Conservation (phyloP, 2,113 vertebrate species). For the Brienomyrus longianalis region DNA sequence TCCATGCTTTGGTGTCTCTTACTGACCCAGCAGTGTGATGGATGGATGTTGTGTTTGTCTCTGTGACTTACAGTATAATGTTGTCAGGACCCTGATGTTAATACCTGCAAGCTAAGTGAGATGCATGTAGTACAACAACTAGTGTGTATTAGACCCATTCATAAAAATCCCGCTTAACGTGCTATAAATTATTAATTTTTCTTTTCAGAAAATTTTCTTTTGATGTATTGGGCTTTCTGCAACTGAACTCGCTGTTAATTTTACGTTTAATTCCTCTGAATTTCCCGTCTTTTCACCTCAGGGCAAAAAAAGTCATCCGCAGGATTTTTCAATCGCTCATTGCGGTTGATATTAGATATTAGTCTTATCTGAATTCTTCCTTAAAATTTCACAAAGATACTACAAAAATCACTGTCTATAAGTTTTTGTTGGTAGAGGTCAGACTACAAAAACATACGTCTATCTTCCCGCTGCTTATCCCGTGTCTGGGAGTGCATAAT, state of each 20-base stretch:
- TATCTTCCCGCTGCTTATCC: not conserved
- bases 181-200: not conserved
- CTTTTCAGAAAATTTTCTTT: not conserved
- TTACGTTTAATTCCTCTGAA: constrained; percentile 16
- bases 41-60: not conserved
- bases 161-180: not conserved
- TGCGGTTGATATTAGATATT: not conserved
- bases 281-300: constrained; percentile 8
- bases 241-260: constrained; percentile 6
- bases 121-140: not conserved
- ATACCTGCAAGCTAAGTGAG: not conserved
- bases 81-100: not conserved
- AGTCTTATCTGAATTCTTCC: not conserved
- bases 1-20: not conserved
- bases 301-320: not conserved
- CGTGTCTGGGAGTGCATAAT: not conserved
- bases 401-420: not conserved
- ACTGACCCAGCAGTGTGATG: not conserved
- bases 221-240: not conserved
- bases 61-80: not conserved
- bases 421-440: not conserved
- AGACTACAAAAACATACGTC: not conserved
- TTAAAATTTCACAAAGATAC: not conserved
- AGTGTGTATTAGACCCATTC: not conserved
- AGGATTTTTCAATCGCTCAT: not conserved